A percentile compares a stretch with the other conserved stretches of the same genome.
Evolutionary conservation across 2,888 invertebrate genomes (phyloP).

Genomic region (Acrobasis suavella): DNA sequence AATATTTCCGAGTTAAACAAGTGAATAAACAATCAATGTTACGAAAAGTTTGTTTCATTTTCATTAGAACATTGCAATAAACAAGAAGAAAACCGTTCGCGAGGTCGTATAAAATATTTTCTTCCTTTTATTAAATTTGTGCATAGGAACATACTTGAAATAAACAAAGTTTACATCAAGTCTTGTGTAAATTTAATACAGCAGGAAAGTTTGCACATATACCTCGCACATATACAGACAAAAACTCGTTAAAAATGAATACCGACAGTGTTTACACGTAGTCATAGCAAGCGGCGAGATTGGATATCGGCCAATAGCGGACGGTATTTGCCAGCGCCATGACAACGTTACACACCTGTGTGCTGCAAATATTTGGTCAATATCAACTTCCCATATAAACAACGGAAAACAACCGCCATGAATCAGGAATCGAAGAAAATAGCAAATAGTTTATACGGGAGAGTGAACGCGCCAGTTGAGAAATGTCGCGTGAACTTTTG

Average conservation of each 20-base stretch:
- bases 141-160: constrained; percentile 10
- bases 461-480: constrained; percentile 68
- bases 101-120: neutral
- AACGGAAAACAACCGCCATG: constrained; percentile 41
- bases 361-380: constrained; percentile 53
- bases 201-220: constrained; percentile 26
- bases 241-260: constrained; percentile 62
- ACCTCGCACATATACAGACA: constrained; percentile 27
- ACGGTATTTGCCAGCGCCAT: constrained; percentile 56
- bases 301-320: constrained; percentile 55
- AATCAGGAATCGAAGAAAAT: constrained; percentile 63
- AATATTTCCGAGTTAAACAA: neutral
- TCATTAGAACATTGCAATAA: neutral
- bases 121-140: neutral
- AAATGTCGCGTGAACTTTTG: constrained; percentile 72
- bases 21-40: neutral
- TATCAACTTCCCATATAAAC: constrained; percentile 41
- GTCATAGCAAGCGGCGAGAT: constrained; percentile 59
- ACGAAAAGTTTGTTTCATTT: neutral
- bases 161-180: constrained; percentile 20
- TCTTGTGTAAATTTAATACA: constrained; percentile 25
- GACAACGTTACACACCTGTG: constrained; percentile 58
- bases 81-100: neutral
- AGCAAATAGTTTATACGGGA: constrained; percentile 69
- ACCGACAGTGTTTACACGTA: constrained; percentile 61